Evolutionary conservation across 2,113 vertebrate genomes (phyloP).

Genomic region (Melanerpes aurifrons): DNA sequence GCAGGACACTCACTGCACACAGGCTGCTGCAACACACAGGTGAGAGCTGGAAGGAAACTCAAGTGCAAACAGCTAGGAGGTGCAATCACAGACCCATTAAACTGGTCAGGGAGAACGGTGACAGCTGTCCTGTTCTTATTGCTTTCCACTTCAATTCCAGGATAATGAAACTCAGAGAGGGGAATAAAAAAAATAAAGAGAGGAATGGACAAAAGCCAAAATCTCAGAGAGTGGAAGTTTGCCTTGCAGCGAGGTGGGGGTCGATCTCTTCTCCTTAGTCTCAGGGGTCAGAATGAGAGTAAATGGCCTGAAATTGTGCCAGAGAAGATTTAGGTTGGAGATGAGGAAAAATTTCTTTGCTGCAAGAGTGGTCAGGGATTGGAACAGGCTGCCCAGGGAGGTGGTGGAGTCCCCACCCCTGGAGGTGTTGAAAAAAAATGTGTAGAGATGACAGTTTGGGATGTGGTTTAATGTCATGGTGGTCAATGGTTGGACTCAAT

Average conservation of each 20-base stretch:
- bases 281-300: no score
- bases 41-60: background rate
- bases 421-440: no score
- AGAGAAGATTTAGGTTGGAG: no score
- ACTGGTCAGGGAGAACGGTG: background rate
- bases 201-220: background rate
- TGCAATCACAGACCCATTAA: slow-evolving; percentile 31
- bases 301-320: no score
- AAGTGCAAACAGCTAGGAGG: background rate
- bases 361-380: no score
- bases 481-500: no score
- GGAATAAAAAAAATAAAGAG: background rate
- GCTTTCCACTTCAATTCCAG: slow-evolving; percentile 26
- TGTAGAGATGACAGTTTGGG: no score
- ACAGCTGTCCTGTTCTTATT: slow-evolving; percentile 37
- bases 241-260: background rate
- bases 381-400: no score
- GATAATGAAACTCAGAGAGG: slow-evolving; percentile 1
- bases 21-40: background rate
- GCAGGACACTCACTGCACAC: background rate
- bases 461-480: no score
- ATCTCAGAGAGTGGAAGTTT: background rate
- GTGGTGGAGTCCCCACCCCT: no score
- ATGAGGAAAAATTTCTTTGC: no score
- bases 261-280: no score